Conservation (phyloP, 2,113 vertebrate species). For the Protobothrops flavoviridis region DNA sequence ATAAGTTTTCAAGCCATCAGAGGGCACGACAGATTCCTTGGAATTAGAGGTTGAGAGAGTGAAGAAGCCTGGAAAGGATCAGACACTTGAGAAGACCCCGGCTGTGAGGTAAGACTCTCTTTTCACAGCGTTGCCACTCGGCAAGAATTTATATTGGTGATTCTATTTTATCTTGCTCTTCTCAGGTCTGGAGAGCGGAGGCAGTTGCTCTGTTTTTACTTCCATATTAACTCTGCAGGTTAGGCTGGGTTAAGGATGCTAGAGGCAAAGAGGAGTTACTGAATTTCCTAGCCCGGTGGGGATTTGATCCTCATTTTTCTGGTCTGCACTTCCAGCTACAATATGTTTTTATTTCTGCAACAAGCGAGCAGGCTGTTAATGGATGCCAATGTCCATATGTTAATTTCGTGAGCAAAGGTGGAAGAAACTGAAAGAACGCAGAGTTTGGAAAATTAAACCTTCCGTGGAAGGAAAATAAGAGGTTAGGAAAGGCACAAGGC, state of each 20-base stretch:
- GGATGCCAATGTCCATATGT: background rate
- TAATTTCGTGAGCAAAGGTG: background rate
- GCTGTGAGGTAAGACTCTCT: background rate
- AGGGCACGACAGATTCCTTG: background rate
- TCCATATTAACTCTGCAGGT: background rate
- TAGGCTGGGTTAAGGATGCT: background rate
- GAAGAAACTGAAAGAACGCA: background rate
- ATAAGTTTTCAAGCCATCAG: too few species aligned
- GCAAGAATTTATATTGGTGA: background rate
- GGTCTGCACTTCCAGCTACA: too few species aligned
- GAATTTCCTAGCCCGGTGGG: background rate
- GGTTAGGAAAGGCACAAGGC: background rate
- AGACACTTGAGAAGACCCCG: background rate
- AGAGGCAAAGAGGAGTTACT: background rate
- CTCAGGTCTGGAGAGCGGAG: background rate
- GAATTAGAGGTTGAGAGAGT: background rate
- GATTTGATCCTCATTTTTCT: background rate
- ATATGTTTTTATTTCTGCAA: background rate
- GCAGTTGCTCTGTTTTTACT: background rate
- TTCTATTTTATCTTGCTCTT: background rate
- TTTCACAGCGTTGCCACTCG: too few species aligned
- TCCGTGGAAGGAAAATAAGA: background rate
- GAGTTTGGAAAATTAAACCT: background rate
- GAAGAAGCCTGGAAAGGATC: background rate
- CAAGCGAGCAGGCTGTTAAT: background rate